Percentiles rank a stretch among this genome's conserved stretches.
Evolutionary conservation across 2,797 vertebrate species (phyloP).

Genomic region (Rhadinocentrus ornatus): DNA sequence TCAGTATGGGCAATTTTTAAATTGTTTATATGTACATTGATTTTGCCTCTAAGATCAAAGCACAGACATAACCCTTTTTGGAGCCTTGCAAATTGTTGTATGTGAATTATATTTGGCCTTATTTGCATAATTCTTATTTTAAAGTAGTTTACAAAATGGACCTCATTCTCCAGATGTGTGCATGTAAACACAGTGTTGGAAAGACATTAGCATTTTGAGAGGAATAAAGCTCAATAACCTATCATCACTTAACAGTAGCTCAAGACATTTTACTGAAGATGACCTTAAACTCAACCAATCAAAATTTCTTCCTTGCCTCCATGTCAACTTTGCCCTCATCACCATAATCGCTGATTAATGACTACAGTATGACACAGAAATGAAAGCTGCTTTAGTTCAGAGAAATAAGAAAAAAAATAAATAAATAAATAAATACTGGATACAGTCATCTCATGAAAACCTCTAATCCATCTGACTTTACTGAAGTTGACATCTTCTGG

Average conservation of each 20-base stretch:
- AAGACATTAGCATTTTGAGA: slow-evolving; percentile 16
- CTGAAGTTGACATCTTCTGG: neutral
- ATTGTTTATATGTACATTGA: slow-evolving; percentile 12
- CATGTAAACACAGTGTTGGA: slow-evolving; percentile 13
- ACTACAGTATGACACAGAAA: slow-evolving; percentile 2
- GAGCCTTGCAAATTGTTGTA: neutral
- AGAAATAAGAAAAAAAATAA: slow-evolving; percentile 3
- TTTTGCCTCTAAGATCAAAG: slow-evolving; percentile 4
- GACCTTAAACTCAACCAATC: slow-evolving; percentile 37
- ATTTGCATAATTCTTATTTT: neutral
- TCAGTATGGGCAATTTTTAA: neutral
- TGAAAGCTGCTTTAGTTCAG: slow-evolving; percentile 1
- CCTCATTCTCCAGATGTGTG: neutral
- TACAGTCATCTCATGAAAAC: slow-evolving; percentile 20
- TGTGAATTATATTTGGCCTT: neutral
- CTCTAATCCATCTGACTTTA: slow-evolving; percentile 17
- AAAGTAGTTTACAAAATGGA: slow-evolving; percentile 10
- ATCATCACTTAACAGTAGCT: slow-evolving; percentile 19
- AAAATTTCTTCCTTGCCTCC: slow-evolving; percentile 25
- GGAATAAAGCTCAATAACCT: slow-evolving; percentile 6
- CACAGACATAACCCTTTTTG: slow-evolving; percentile 3
- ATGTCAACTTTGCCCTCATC: slow-evolving; percentile 19
- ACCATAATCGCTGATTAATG: slow-evolving; percentile 39
- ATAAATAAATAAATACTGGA: neutral
- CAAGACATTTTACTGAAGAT: slow-evolving; percentile 26